Conservation (phyloP, 2,888 invertebrate genomes). For the Adelphocoris suturalis region DNA sequence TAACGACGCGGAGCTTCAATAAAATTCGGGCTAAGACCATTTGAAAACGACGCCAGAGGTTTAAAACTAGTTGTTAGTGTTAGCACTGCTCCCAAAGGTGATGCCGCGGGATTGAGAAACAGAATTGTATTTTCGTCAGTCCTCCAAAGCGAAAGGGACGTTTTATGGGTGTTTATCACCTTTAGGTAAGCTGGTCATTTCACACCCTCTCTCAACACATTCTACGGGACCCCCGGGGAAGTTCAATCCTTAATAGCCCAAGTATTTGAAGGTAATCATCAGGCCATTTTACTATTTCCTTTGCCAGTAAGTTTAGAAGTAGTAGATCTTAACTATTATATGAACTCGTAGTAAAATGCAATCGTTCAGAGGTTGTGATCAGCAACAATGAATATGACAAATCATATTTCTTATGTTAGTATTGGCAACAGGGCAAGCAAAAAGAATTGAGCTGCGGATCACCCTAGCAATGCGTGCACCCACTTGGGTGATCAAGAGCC, state of each 20-base stretch:
- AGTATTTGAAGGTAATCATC: no score
- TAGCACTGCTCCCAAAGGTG: neutral
- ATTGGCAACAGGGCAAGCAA: no score
- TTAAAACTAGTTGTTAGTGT: constrained; percentile 19
- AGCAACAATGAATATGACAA: no score
- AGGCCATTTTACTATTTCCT: no score
- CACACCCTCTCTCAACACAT: constrained; percentile 17
- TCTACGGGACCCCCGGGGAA: neutral
- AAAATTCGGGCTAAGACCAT: neutral
- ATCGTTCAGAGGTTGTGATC: no score
- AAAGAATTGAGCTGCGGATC: no score
- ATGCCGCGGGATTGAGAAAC: constrained; percentile 12
- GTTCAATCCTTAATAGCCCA: neutral
- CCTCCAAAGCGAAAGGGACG: neutral
- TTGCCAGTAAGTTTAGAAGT: no score
- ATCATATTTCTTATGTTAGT: no score
- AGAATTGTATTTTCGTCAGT: constrained; percentile 6
- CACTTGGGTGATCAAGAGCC: no score
- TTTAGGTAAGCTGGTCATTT: neutral
- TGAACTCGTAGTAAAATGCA: no score
- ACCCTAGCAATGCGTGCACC: no score
- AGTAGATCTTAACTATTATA: no score
- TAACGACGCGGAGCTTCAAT: neutral
- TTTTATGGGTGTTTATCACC: constrained; percentile 31
- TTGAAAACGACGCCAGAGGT: neutral